phyloP scores from a whole-genome alignment of 2,797 vertebrate genomes.

The Cryptoblepharus egeriae region DNA sequence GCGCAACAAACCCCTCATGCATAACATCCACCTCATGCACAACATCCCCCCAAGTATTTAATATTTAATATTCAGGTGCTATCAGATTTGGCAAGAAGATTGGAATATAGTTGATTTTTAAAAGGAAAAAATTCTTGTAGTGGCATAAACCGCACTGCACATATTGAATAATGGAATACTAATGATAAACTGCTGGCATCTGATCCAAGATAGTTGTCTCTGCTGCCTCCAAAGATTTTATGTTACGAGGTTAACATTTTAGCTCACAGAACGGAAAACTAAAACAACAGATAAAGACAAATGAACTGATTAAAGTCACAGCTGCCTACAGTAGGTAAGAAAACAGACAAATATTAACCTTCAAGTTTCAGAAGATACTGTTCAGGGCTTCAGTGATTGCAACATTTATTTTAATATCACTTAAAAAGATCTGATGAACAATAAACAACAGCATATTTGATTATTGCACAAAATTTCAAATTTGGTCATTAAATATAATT shows the following conservation, averaged over 20 bases:
- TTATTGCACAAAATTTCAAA: not conserved
- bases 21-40: no score
- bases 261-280: constrained; percentile 45
- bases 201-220: constrained; percentile 48
- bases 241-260: constrained; percentile 43
- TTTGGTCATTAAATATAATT: not conserved
- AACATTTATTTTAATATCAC: constrained; percentile 42
- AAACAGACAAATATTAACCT: constrained; percentile 45
- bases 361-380: not conserved
- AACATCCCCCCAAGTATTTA: no score
- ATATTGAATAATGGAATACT: constrained; percentile 5
- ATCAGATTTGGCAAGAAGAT: not conserved
- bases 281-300: constrained; percentile 59
- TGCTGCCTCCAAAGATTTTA: constrained; percentile 43
- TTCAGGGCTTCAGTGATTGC: not conserved
- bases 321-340: constrained; percentile 28
- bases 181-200: constrained; percentile 34
- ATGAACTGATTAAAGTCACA: constrained; percentile 56
- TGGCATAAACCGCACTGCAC: not conserved
- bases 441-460: not conserved
- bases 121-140: not conserved
- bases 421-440: not conserved
- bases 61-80: no score
- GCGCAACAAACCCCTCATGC: no score
- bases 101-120: not conserved